Conservation (phyloP, 2,888 invertebrate species). For the Rhaphigaster nebulosa region DNA sequence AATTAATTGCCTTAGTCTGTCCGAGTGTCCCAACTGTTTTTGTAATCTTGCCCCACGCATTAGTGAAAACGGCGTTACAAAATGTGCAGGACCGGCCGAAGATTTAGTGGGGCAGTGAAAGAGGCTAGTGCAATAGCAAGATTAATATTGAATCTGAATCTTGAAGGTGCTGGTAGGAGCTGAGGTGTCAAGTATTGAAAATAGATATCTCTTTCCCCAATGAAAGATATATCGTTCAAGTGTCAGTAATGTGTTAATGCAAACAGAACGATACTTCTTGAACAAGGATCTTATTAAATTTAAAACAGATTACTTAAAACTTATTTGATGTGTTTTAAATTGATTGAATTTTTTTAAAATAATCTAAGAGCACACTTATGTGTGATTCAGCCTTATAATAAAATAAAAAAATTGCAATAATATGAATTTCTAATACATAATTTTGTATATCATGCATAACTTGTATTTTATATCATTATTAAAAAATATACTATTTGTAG, state of each 20-base stretch:
- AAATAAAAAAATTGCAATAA: too few relatives aligned
- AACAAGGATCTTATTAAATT: too few relatives aligned
- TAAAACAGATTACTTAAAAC: too few relatives aligned
- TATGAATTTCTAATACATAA: too few relatives aligned
- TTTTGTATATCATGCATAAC: too few relatives aligned
- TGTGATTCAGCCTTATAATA: too few relatives aligned
- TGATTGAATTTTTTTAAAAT: too few relatives aligned
- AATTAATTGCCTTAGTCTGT: constrained; percentile 4
- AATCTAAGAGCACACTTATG: too few relatives aligned
- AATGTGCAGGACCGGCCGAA: constrained; percentile 4
- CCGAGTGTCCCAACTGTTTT: constrained; percentile 29
- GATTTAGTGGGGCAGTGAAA: constrained; percentile 26
- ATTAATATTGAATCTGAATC: constrained; percentile 25
- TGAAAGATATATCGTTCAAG: background rate
- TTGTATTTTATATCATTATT: too few relatives aligned
- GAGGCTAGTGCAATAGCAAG: background rate
- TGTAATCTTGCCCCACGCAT: constrained; percentile 42
- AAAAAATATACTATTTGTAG: too few relatives aligned
- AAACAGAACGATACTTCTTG: too few relatives aligned
- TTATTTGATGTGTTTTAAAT: too few relatives aligned
- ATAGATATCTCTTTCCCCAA: background rate
- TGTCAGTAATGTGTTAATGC: background rate
- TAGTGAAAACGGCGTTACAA: constrained; percentile 46
- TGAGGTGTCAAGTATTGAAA: background rate
- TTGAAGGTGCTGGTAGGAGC: background rate